Base-by-base conservation (phyloP, 92 coral and sea anemone species). In the Isaurus tuberculatus region DNA sequence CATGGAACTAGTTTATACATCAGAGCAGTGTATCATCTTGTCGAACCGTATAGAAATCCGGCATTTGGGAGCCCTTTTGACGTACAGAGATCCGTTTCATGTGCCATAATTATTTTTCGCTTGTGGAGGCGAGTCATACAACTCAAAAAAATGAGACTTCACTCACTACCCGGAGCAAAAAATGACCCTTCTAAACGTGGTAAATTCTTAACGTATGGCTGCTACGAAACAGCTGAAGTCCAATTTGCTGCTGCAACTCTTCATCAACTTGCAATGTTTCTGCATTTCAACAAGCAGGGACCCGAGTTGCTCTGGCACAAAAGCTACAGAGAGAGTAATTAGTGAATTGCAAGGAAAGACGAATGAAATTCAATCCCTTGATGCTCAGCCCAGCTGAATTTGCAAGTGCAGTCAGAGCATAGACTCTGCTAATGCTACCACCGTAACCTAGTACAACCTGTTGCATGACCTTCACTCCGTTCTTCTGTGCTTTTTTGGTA, bases 341-440 rank as follows among this genome's bases (percentile, higher is more conserved):
- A 70, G 87, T 19, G 92, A 85, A 44, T 26, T 85, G 58, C 87
- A 85, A 65, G 85, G 89, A 16, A 89, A 89, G 51, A 89, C 89
- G 2, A 89, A 27, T 13, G 84, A 89, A 57, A 5, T 89, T 0
- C 89, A 89, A 87, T 85, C 87, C 4, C 79, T 80, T 1, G 89
- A 85, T 55, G 48, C 85, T 2, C 92, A 89, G 67, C 89, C 92
- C 53, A 85, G 87, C 1, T 85, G n/a, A n/a, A n/a, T n/a, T n/a
- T n/a, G n/a, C n/a, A n/a, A n/a, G n/a, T n/a, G n/a, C n/a, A n/a
- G n/a, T n/a, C n/a, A n/a, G n/a, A n/a, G n/a, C n/a, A n/a, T n/a
- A n/a, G n/a, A n/a, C n/a, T n/a, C n/a, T n/a, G n/a, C n/a, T n/a
- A n/a, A n/a, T n/a, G n/a, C n/a, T n/a, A n/a, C n/a, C n/a, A n/a